phyloP scores from a whole-genome alignment of 1,140 invertebrate species.

The Coptotermes formosanus region DNA sequence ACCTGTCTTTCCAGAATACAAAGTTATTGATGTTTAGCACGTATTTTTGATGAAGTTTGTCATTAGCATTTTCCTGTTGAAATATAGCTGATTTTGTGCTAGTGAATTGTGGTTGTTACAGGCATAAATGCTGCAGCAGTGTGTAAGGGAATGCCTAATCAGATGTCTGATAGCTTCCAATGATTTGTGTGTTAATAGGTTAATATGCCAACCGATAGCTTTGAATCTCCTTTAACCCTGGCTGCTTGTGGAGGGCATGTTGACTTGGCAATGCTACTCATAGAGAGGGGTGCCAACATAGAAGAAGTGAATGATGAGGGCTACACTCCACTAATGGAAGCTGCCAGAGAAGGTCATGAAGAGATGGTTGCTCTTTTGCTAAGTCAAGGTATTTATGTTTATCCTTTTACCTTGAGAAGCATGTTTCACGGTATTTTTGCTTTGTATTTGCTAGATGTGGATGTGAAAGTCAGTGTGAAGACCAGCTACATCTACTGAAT shows the following conservation, averaged over 20 bases:
- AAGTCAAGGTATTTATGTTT: constrained; percentile 66
- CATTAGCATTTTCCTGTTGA: no score
- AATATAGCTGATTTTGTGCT: neutral
- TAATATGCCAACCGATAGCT: constrained; percentile 99
- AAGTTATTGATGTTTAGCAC: no score
- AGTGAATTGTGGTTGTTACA: neutral
- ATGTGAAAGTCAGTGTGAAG: no score
- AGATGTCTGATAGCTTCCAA: neutral
- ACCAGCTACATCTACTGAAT: no score
- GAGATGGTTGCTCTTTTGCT: constrained; percentile 95
- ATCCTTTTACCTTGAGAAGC: neutral
- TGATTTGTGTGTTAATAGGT: constrained; percentile 55
- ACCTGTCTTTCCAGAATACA: no score
- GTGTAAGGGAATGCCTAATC: no score
- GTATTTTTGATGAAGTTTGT: no score
- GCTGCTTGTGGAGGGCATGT: constrained; percentile 98
- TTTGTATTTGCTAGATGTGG: no score
- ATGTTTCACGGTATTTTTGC: neutral
- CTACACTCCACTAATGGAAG: constrained; percentile 99
- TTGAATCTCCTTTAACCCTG: constrained; percentile 96
- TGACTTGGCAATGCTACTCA: constrained; percentile 89
- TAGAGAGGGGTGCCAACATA: constrained; percentile 96
- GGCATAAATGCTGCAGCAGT: neutral
- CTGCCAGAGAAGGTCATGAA: constrained; percentile 95
- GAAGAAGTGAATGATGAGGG: constrained; percentile 99